Base-by-base conservation (phyloP, 2,113 vertebrate genomes). In the Crotalus horridus region DNA sequence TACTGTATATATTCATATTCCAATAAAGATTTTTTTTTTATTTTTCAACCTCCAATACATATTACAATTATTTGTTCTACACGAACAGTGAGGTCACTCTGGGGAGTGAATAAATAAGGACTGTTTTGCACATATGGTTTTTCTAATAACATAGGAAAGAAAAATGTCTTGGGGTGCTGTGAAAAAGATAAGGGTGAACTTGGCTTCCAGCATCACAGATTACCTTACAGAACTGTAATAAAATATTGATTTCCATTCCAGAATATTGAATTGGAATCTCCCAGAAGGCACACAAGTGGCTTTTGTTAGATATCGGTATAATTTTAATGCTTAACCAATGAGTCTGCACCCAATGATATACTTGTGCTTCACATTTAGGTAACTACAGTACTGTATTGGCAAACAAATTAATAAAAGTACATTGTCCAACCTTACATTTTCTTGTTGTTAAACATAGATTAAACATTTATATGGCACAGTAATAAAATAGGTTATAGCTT, bases 61-160 rank as follows among this genome's bases (percentile, higher is more conserved):
- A 93, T 69, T 64, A 33, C 6, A 90, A 58, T 92, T 86, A 88
- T 93, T 95, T 94, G 89, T 93, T 90, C 88, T 93, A 96, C 93
- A 88, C 59, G 88, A 39, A 88, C 87, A 92, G 48, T 0, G 0
- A 94, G 89, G 54, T 33, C 94, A 55, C 81, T 95, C 94, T 29
- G 88, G 91, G 93, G 94, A 90, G 17, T 54, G 53, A 51, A 0
- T 1, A 51, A 87, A 87, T 59, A 33, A 51, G 53, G 2, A 89
- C 39, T 58, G 0, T 23, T 89, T 51, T 92, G 87, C 89, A 90
- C 46, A 90, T 94, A 17, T 0, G 0, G 61, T 81, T 87, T 94
- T 96, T 94, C 56, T 92, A 69, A 87, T 10, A 91, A 90, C 46
- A 92, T 53, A 74, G n/a, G 95, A 33, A 33, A 95, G 89, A 90